Evolutionary conservation across 1,140 invertebrate species (phyloP).

Genomic region (Colletes latitarsis): DNA sequence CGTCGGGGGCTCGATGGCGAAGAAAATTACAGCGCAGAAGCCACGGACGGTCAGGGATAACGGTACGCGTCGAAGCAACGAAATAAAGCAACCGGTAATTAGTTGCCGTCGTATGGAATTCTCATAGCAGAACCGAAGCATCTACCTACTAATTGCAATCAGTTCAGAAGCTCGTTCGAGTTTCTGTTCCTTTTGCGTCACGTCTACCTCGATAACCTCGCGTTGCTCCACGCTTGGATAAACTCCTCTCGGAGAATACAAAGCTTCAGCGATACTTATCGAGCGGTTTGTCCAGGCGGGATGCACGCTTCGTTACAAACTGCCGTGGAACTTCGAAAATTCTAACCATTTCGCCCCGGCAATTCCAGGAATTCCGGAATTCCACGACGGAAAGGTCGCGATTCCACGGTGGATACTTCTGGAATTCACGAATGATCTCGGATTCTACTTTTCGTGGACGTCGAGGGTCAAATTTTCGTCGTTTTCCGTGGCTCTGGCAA

Average conservation of each 20-base stretch:
- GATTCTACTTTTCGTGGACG: too few species aligned
- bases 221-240: background rate
- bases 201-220: background rate
- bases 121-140: background rate
- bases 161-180: background rate
- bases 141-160: constrained; percentile 29
- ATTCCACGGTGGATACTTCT: too few species aligned
- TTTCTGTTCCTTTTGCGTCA: constrained; percentile 1
- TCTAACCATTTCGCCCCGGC: too few species aligned
- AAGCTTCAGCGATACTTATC: background rate
- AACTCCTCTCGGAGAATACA: background rate
- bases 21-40: constrained; percentile 34
- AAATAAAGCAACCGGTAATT: constrained; percentile 64
- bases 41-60: constrained; percentile 25
- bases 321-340: too few species aligned
- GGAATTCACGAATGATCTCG: too few species aligned
- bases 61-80: constrained; percentile 45
- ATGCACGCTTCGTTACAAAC: too few species aligned
- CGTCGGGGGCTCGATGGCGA: background rate
- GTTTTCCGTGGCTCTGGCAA: background rate
- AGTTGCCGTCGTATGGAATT: constrained; percentile 32
- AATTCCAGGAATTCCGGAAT: background rate
- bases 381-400: too few species aligned
- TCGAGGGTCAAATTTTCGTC: background rate
- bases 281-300: background rate